Evolutionary conservation across 2,113 vertebrate genomes (phyloP), one percentile per base, ranked within the genome.

Genomic region (Corvus cornix): DNA sequence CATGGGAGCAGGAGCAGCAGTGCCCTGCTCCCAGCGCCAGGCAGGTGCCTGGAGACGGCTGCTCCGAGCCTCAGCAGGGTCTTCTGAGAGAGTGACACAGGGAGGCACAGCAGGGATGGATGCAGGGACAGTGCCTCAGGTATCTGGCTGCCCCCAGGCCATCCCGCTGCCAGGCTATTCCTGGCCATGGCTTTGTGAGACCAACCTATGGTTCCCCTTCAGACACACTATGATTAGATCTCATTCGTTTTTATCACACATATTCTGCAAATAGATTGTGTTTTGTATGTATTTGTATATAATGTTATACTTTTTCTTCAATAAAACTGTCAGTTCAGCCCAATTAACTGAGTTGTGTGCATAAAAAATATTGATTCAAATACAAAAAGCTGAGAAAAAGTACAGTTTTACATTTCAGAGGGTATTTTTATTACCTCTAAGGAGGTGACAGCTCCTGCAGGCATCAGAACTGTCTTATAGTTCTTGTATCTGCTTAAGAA

Each of bases 161-260:
- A 67, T 37, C 10, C 41, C 2, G 14, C 60, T 46, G 62, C 31
- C 39, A 62, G 21, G 5, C 21, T 63, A 5, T 1, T 60, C 35
- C 7, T n/a, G 44, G 44, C 14, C 12, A 8, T 67, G 16, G 7
- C 27, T 23, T 37, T 0, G 0, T 21, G 16, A 56, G 16, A 68
- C 28, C 22, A 48, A 18, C 41, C 41, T 56, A 3, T 19, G 28
- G 33, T 39, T 64, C 23, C n/a, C 9, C 37, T 31, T 62, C 21
- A 21, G 31, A 16, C 37, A n/a, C 27, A 21, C 2, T 51, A 14
- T 16, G 1, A n/a, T 49, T 28, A 59, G 35, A 49, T 59, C 30
- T 49, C 1, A 9, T 19, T 82, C 12, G 37, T 67, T 80, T 59
- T 49, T 49, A 7, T 1, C 6, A 9, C 30, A 19, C 7, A 5